Evolutionary conservation across 92 coral and sea anemone genomes (phyloP).

Genomic region (Diadumene lineata): DNA sequence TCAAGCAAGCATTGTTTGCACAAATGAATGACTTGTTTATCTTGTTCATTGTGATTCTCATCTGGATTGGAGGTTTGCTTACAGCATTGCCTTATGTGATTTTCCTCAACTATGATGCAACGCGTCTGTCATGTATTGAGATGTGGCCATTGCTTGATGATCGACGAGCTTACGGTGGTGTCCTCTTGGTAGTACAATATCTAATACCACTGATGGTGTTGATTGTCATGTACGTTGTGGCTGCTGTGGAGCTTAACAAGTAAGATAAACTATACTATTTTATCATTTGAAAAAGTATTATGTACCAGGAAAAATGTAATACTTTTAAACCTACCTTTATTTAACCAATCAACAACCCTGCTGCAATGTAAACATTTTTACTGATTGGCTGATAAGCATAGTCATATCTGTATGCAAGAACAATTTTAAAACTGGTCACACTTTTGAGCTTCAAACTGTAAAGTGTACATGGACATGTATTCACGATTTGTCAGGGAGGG

Average conservation of each 20-base stretch:
- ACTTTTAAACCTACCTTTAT: too few relatives aligned
- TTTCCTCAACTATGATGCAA: conserved; percentile 56
- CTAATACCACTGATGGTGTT: conserved; percentile 60
- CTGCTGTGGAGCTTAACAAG: conserved; percentile 54
- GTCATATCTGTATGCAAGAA: too few relatives aligned
- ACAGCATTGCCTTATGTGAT: conserved; percentile 67
- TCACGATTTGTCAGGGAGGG: too few relatives aligned
- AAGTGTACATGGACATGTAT: too few relatives aligned
- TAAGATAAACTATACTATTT: conserved; percentile 19
- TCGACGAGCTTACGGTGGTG: conserved; percentile 63
- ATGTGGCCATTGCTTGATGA: conserved; percentile 63
- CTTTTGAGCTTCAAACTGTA: too few relatives aligned
- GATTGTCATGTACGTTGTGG: conserved; percentile 54
- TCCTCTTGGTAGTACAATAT: conserved; percentile 70
- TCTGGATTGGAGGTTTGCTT: conserved; percentile 65
- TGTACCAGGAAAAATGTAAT: too few relatives aligned
- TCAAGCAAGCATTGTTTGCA: conserved; percentile 66
- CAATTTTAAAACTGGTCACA: too few relatives aligned
- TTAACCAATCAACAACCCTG: too few relatives aligned
- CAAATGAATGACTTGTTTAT: conserved; percentile 68
- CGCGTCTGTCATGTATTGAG: conserved; percentile 60
- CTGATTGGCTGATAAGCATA: too few relatives aligned
- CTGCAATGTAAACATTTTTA: too few relatives aligned
- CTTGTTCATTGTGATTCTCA: conserved; percentile 45
- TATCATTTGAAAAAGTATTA: too few relatives aligned